Evolutionary conservation across 2,113 vertebrate species (phyloP), one percentile per base, ranked within the genome.

Genomic region (Ptyas mucosa): DNA sequence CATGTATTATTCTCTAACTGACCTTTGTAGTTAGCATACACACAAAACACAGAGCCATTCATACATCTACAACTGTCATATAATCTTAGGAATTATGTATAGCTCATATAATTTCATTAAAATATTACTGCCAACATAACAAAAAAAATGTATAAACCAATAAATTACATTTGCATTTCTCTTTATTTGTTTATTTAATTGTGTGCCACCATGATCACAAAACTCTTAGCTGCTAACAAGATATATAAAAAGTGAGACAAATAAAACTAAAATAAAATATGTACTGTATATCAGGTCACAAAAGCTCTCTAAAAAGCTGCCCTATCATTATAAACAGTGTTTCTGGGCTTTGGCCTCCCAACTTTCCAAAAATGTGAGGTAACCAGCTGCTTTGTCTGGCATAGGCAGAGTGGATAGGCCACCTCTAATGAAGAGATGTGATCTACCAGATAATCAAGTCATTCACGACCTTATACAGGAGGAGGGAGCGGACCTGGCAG

Each of bases 1-100:
- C 61, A 14, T 29, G n/a, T 91, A 21, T 52, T 87, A 49, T 9
- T 75, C 89, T 89, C 14, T 89, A 90, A 93, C 95, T 97, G 95
- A 89, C 88, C 94, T 96, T 95, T 93, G 51, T 55, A 26, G 24
- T 15, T 39, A 53, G 1, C 53, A 54, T 52, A 91, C 54, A 85
- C 8, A 91, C 39, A 91, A 15, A 15, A 21, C 29, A 1, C 12
- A 43, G 24, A 81, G 15, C 26, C 26, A 52, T n/a, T 90, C 29
- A 69, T 29, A 39, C 81, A 75, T 69, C 49, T 69, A 49, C 5
- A 69, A 6, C 10, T 29, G 34, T 64, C 58, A 75, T 69, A 51
- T 51, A 52, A 21, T 23, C 49, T n/a, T 34, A 90, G 15, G 51
- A 90, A 46, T 26, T 52, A 34, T 75, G 11, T 49, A 51, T 90